Evolutionary conservation across 2,888 invertebrate species (phyloP).

Genomic region (Heteromurus nitidus): DNA sequence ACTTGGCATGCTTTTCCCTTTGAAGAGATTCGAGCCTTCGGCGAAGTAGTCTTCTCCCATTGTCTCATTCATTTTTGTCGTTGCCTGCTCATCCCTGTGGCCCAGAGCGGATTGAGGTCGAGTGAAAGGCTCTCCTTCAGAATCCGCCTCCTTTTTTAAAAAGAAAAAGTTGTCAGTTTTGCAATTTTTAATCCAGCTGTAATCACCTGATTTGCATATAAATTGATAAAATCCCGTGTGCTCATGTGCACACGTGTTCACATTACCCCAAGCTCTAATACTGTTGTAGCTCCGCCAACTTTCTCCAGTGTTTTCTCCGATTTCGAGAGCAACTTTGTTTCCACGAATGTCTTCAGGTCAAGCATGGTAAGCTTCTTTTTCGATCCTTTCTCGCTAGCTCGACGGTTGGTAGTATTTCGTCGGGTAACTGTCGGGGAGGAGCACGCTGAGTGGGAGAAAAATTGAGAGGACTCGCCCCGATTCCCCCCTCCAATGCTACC

Average conservation of each 20-base stretch:
- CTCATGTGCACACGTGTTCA: slow-evolving; percentile 27
- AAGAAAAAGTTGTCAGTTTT: background rate
- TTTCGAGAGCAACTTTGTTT: slow-evolving; percentile 91
- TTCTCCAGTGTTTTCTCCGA: slow-evolving; percentile 93
- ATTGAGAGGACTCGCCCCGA: slow-evolving; percentile 53
- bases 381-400: slow-evolving; percentile 89
- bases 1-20: slow-evolving; percentile 98
- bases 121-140: slow-evolving; percentile 79
- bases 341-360: slow-evolving; percentile 92
- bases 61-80: slow-evolving; percentile 74
- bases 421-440: slow-evolving; percentile 72
- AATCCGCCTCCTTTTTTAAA: slow-evolving; percentile 75
- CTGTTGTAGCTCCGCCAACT: slow-evolving; percentile 79
- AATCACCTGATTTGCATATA: background rate
- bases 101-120: slow-evolving; percentile 83
- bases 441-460: slow-evolving; percentile 72
- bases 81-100: slow-evolving; percentile 67
- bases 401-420: slow-evolving; percentile 75
- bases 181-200: background rate
- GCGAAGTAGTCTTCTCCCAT: slow-evolving; percentile 76
- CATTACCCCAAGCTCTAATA: slow-evolving; percentile 53
- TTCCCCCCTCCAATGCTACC: slow-evolving; percentile 29
- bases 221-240: background rate
- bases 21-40: slow-evolving; percentile 84
- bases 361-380: slow-evolving; percentile 90